phyloP scores from a whole-genome alignment of 2,888 invertebrate genomes.

The Sclerodermus sp. region DNA sequence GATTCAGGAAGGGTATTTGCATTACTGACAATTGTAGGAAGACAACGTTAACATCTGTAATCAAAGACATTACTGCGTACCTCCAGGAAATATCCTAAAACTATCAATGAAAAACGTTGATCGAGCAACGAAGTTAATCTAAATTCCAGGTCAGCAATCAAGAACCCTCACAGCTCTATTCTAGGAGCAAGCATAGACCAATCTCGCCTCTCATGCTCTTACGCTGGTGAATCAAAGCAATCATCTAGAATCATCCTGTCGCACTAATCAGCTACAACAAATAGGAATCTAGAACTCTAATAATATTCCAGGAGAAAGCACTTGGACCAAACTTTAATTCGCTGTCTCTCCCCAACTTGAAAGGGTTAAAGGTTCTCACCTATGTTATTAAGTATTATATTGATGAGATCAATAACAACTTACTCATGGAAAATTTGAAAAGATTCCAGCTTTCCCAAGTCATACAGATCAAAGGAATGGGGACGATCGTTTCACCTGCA shows the following conservation, averaged over 20 bases:
- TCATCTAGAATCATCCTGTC: no score
- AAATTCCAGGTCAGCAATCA: no score
- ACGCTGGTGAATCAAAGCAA: no score
- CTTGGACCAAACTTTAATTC: neutral
- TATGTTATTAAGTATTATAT: conserved; percentile 19
- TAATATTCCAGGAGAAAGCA: neutral
- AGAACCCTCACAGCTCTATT: no score
- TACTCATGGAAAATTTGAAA: conserved; percentile 36
- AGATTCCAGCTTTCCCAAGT: conserved; percentile 27
- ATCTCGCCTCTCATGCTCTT: no score
- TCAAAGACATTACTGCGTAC: neutral
- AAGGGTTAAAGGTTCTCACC: neutral
- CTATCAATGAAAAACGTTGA: no score
- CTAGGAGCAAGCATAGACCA: no score
- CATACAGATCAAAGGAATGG: conserved; percentile 32
- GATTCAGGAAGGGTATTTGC: conserved; percentile 28
- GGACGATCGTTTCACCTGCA: no score
- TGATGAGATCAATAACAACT: conserved; percentile 34
- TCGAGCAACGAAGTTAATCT: neutral
- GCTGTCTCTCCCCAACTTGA: neutral
- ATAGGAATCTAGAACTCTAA: neutral
- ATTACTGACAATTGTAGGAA: conserved; percentile 31
- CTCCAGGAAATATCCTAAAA: no score
- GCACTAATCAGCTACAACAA: no score
- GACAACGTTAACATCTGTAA: conserved; percentile 33